These are phyloP conservation scores for Apocrypta bakeri DNA, from an alignment of 1,140 invertebrate genomes.

Conservation along the genomic window DNA sequence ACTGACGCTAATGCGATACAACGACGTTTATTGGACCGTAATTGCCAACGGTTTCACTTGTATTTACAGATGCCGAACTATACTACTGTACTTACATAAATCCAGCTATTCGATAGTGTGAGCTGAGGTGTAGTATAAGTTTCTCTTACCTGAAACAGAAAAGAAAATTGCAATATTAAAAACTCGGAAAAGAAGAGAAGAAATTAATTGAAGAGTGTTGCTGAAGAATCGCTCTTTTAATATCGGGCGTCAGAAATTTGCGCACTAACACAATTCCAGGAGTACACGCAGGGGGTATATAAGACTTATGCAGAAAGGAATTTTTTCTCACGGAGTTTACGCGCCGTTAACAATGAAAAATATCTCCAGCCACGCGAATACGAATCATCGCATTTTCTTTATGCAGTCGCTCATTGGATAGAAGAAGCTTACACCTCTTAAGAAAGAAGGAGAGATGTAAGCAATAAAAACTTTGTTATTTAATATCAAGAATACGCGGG, in stretches of 20 bases:
- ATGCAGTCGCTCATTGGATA: neutral
- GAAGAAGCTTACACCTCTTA: neutral
- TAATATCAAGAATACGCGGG: neutral
- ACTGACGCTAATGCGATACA: no score
- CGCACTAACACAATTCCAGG: neutral
- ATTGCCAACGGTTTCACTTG: no score
- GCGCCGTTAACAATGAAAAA: slow-evolving; percentile 34
- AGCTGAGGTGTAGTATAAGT: neutral
- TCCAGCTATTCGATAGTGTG: no score
- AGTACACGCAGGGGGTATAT: neutral
- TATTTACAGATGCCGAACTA: no score
- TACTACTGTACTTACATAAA: no score
- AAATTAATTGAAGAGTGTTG: neutral
- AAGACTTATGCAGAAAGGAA: neutral
- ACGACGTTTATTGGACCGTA: no score
- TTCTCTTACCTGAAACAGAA: slow-evolving; percentile 13
- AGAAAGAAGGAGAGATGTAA: neutral
- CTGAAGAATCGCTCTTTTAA: neutral
- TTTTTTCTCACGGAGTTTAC: slow-evolving; percentile 8
- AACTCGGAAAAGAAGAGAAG: neutral
- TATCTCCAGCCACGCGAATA: slow-evolving; percentile 25
- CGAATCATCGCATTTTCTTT: neutral
- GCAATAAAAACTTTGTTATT: slow-evolving; percentile 39
- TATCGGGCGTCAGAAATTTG: neutral
- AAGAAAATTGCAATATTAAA: neutral